phyloP scores from a whole-genome alignment of 2,113 vertebrate species.

The Brienomyrus longianalis region DNA sequence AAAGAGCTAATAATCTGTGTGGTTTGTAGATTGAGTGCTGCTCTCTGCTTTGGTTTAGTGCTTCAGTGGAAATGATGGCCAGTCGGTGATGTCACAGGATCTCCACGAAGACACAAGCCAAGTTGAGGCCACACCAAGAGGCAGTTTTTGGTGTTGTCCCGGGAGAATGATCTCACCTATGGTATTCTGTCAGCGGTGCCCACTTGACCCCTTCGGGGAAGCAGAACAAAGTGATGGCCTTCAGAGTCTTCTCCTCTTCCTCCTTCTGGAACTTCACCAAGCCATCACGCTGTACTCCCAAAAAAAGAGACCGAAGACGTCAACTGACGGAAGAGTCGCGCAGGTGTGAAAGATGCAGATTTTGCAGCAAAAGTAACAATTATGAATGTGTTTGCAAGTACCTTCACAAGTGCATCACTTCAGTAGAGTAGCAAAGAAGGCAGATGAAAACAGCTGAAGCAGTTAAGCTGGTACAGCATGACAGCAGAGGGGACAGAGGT shows the following conservation, averaged over 20 bases:
- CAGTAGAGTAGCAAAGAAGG: neutral
- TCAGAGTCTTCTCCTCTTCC: conserved; percentile 80
- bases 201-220: conserved; percentile 87
- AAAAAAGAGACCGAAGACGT: neutral
- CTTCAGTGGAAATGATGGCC: neutral
- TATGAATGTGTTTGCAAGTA: neutral
- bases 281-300: conserved; percentile 67
- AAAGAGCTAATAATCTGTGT: neutral
- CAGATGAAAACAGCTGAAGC: neutral
- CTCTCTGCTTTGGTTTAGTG: neutral
- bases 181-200: conserved; percentile 74
- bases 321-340: neutral
- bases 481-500: neutral
- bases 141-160: neutral
- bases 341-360: neutral
- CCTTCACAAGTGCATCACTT: neutral
- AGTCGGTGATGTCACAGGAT: neutral
- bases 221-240: conserved; percentile 89
- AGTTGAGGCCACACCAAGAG: neutral
- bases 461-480: neutral
- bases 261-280: conserved; percentile 79
- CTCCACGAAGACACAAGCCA: neutral
- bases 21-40: neutral
- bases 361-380: neutral
- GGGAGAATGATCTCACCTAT: conserved; percentile 61